These are phyloP conservation scores for Strigops habroptila DNA, from an alignment of 2,113 vertebrate genomes.

Conservation along the genomic window DNA sequence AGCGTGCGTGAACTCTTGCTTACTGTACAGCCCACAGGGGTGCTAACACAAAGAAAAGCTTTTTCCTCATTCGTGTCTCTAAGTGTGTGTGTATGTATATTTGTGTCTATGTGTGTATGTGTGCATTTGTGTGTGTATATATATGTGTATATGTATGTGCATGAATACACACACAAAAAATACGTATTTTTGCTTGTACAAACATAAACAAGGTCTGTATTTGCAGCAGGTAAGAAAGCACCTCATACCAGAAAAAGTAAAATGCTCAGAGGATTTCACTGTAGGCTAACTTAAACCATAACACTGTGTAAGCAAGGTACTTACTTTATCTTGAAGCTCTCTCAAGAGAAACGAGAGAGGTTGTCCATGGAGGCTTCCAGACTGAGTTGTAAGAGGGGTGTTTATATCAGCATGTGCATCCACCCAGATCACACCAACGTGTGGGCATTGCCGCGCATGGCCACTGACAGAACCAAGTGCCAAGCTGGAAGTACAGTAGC, in stretches of 20 bases:
- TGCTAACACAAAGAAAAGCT: neutral
- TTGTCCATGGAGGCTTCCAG: slow-evolving; percentile 93
- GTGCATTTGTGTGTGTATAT: no score
- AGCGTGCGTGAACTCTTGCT: neutral
- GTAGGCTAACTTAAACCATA: neutral
- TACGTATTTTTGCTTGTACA: neutral
- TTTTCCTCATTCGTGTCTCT: neutral
- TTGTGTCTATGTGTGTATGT: neutral
- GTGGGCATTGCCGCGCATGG: slow-evolving; percentile 86
- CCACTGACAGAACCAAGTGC: slow-evolving; percentile 91
- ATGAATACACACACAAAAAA: neutral
- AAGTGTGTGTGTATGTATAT: neutral
- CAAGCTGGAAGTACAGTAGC: slow-evolving; percentile 76
- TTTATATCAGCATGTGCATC: slow-evolving; percentile 96
- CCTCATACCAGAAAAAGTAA: neutral
- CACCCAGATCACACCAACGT: slow-evolving; percentile 94
- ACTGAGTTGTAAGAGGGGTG: slow-evolving; percentile 88
- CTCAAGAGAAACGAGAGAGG: slow-evolving; percentile 92
- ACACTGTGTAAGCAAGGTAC: neutral
- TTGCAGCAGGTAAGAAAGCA: neutral
- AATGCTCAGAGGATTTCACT: neutral
- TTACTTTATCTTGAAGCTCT: slow-evolving; percentile 94
- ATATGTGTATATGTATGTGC: no score
- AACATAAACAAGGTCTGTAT: neutral
- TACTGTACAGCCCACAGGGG: rapidly evolving